Percentiles rank a stretch among this genome's conserved stretches.
Conservation (phyloP, 2,888 invertebrate genomes). For the Cosmorhoe ocellata region DNA sequence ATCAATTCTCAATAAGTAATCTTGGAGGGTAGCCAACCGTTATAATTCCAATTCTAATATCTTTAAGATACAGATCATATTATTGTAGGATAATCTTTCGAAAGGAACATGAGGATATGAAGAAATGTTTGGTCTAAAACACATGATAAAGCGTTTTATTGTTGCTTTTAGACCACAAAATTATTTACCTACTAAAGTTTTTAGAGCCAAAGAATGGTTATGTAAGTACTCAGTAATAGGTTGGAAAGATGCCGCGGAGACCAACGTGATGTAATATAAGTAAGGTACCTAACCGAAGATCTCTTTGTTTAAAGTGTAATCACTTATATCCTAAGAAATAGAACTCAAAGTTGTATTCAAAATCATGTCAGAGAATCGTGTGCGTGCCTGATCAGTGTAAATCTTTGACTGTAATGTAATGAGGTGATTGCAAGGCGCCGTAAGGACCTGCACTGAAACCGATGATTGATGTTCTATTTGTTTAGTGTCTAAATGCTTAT, state of each 20-base stretch:
- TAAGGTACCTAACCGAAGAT: no score
- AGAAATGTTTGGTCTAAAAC: slow-evolving; percentile 16
- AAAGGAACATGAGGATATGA: slow-evolving; percentile 34
- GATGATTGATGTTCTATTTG: slow-evolving; percentile 9
- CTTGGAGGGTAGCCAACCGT: slow-evolving; percentile 26
- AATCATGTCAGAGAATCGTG: slow-evolving; percentile 25
- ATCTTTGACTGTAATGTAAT: slow-evolving; percentile 60
- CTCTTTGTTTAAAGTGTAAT: background rate
- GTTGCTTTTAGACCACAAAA: no score
- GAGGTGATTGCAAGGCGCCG: slow-evolving; percentile 31
- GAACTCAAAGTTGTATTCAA: slow-evolving; percentile 13
- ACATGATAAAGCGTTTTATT: background rate
- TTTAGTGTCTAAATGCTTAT: slow-evolving; percentile 17
- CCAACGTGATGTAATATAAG: no score
- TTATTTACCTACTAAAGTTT: no score
- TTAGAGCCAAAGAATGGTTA: no score
- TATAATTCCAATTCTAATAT: slow-evolving; percentile 38
- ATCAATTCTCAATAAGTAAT: slow-evolving; percentile 28
- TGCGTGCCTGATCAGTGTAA: slow-evolving; percentile 58
- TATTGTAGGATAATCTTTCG: slow-evolving; percentile 30
- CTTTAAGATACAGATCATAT: slow-evolving; percentile 35
- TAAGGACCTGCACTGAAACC: background rate
- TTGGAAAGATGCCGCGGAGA: no score
- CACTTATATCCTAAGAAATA: slow-evolving; percentile 10
- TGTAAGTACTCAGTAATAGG: no score